These are phyloP conservation scores for Dicyrtomina minuta DNA, from an alignment of 2,888 invertebrate genomes.

Conservation along the genomic window DNA sequence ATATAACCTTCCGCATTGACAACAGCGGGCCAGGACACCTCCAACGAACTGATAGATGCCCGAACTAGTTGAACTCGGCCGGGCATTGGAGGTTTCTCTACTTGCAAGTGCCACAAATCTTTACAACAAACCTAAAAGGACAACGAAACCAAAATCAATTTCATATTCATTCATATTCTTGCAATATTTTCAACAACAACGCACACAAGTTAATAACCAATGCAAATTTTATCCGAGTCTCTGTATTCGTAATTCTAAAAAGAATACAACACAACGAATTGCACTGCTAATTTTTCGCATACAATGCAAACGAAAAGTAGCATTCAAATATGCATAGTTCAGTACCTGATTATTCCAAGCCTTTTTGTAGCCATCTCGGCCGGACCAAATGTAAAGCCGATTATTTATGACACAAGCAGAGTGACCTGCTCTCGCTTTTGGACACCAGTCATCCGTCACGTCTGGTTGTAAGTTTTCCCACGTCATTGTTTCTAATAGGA, in stretches of 20 bases:
- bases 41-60: conserved; percentile 89
- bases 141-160: too few relatives aligned
- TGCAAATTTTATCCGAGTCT: too few relatives aligned
- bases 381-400: conserved; percentile 98
- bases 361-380: conserved; percentile 97
- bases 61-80: conserved; percentile 89
- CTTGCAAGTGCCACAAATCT: conserved; percentile 92
- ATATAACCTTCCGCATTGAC: conserved; percentile 91
- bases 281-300: too few relatives aligned
- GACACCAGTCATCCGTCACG: conserved; percentile 81
- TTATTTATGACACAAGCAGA: conserved; percentile 95
- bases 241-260: too few relatives aligned
- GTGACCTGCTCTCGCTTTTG: conserved; percentile 95
- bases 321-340: too few relatives aligned
- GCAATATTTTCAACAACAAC: too few relatives aligned
- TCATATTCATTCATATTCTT: too few relatives aligned
- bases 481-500: conserved; percentile 84
- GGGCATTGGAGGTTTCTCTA: conserved; percentile 87
- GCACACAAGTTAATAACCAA: too few relatives aligned
- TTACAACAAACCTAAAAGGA: conserved; percentile 85
- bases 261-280: too few relatives aligned
- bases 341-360: conserved; percentile 99
- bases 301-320: too few relatives aligned
- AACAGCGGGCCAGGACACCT: conserved; percentile 90
- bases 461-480: conserved; percentile 92